These are phyloP conservation scores for Bufo bufo DNA, from an alignment of 2,113 vertebrate genomes.

Conservation along the genomic window DNA sequence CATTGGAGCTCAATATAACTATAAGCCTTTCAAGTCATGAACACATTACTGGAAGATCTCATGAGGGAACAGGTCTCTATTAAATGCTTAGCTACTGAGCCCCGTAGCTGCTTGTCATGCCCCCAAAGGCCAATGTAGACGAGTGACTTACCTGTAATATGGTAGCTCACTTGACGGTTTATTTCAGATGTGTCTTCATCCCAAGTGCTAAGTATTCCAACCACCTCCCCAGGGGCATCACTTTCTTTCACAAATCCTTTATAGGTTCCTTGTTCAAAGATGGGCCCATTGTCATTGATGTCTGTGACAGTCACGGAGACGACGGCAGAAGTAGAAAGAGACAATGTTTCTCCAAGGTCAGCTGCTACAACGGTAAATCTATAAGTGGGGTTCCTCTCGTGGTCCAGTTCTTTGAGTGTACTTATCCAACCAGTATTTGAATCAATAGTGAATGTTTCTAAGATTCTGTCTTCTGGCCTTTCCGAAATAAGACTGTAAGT, in stretches of 20 bases:
- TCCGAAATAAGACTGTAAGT: conserved; percentile 83
- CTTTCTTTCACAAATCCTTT: conserved; percentile 88
- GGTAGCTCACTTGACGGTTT: conserved; percentile 95
- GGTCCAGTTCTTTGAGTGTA: conserved; percentile 88
- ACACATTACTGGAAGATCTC: not conserved
- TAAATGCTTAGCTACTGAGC: not conserved
- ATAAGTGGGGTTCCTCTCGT: conserved; percentile 85
- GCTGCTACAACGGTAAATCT: conserved; percentile 89
- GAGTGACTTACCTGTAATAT: conserved; percentile 89
- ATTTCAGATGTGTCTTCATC: conserved; percentile 88
- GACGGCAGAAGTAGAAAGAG: conserved; percentile 83
- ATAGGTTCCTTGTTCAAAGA: conserved; percentile 86
- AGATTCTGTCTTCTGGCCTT: conserved; percentile 72
- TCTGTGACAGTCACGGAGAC: conserved; percentile 89
- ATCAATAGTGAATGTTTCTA: conserved; percentile 84
- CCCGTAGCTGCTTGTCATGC: not conserved
- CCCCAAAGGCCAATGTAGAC: conserved; percentile 1
- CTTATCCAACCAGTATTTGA: conserved; percentile 95
- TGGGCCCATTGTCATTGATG: conserved; percentile 89
- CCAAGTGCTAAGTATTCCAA: conserved; percentile 90
- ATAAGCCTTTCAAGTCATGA: not conserved
- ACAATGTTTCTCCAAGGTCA: conserved; percentile 87
- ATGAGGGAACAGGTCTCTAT: not conserved
- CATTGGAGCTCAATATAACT: not conserved
- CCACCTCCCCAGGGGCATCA: conserved; percentile 90